phyloP scores from a whole-genome alignment of 2,888 invertebrate genomes.

The Tolmerus cingulatus region DNA sequence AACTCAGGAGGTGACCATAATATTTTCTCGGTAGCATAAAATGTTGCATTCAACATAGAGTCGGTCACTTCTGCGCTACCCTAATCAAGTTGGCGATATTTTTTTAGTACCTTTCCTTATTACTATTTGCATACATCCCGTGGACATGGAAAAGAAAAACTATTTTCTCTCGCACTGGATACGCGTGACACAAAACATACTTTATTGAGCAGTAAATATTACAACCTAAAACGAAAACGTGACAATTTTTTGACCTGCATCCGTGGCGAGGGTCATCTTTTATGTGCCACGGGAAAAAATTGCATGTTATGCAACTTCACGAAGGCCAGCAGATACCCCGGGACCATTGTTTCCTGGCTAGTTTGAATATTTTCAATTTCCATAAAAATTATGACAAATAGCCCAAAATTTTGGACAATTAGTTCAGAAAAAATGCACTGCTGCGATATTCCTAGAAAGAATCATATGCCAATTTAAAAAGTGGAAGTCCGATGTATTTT shows the following conservation, averaged over 20 bases:
- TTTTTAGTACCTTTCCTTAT: not conserved
- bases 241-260: constrained; percentile 27
- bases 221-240: constrained; percentile 1
- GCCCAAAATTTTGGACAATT: not conserved
- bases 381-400: constrained; percentile 33
- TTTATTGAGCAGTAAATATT: constrained; percentile 21
- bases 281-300: not conserved
- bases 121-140: constrained; percentile 13
- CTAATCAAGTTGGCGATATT: not conserved
- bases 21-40: constrained; percentile 13
- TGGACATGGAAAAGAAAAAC: not conserved
- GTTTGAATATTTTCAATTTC: constrained; percentile 1
- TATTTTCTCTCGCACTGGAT: not conserved
- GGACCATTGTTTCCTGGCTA: not conserved
- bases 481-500: constrained; percentile 2
- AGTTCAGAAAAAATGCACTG: not conserved
- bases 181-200: not conserved
- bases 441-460: not conserved
- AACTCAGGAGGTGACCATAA: not conserved
- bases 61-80: not conserved
- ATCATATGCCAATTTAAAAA: constrained; percentile 9
- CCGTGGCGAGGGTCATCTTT: constrained; percentile 26
- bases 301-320: not conserved
- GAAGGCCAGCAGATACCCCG: not conserved
- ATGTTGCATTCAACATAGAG: not conserved